Evolutionary conservation across 2,113 vertebrate species (phyloP), one percentile per base, ranked within the genome.

Genomic region (Pachycephala philippinensis): DNA sequence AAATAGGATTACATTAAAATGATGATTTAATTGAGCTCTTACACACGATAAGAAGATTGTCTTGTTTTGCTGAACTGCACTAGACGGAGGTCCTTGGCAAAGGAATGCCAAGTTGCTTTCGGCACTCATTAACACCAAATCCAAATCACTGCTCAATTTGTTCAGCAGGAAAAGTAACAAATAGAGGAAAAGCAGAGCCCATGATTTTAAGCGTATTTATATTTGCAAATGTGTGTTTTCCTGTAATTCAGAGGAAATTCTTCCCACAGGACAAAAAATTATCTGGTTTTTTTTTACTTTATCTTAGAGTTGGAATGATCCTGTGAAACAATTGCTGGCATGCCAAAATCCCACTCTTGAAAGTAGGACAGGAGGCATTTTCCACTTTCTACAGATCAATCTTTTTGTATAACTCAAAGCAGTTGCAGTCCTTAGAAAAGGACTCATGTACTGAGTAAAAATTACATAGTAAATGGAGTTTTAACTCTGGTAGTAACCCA

Each of bases 281-380:
- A 1, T 47, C 7, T 35, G 1, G 1, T 7, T 26, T 0, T 45
- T 76, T 75, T 56, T 26, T 2, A 21, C 50, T 87, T 72, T 79
- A 40, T 82, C 54, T 87, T 64, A 27, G 39, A 50, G 3, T 20
- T 69, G 78, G 66, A 89, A 59, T 66, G 71, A 52, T 95, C 42
- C 66, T 57, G n/a, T 6, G 11, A 76, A 97, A 78, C 88, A 93
- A 37, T 95, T 89, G 88, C 89, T 95, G 94, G 87, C 68, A 49
- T 3, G 12, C 85, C 66, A 68, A 91, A 96, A 97, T 94, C 71
- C 82, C 54, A 44, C 13, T 94, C 71, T 91, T 7, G 8, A 84
- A 97, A 93, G 81, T 94, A 92, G 91, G 92, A 64, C 90, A 82
- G 79, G 63, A 91, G 80, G 69, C 24, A 57, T 96, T 95, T 97